Base-by-base conservation (phyloP, 2,797 vertebrate genomes). In the Bradypodion ventrale region DNA sequence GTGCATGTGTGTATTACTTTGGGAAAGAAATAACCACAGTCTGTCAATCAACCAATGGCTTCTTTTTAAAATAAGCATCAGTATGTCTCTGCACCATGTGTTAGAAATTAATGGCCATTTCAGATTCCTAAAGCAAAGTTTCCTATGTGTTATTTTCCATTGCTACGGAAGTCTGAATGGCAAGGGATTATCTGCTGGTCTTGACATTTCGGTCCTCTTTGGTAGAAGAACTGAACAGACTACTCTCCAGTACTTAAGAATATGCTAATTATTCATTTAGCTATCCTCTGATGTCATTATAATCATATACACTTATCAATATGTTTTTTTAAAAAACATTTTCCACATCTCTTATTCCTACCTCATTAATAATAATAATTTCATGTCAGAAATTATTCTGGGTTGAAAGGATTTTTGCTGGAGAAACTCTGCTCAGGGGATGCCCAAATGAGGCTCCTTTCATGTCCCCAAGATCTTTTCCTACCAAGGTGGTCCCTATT, bases 131-230 rank as follows among this genome's bases (percentile, higher is more conserved):
- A 77, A 78, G 79, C 78, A 29, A 78, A 80, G 72, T 80, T 80
- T 85, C 80, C 35, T 76, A 63, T 77, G 56, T 13, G 21, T 65
- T 80, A 35, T 63, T 80, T 80, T 63, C 82, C 86, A 83, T 49
- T 76, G 82, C 77, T 79, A 66, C 35, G 44, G 69, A 76, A 35
- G 15, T 65, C 66, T 84, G 65, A 77, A 42, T 46, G 62, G 56
- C 87, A 37, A 84, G 82, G 29, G 85, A 90, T 89, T 93, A 88
- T 32, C 87, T 78, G 40, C 76, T 86, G 89, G 62, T 80, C 40
- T 83, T 90, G 91, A 92, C 85, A 87, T 86, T 59, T 66, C 75
- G 85, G 37, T 27, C 0, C 73, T 32, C 21, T 79, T 77, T 80
- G 78, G 86, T 73, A 84, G 29, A 79, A 80, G 21, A 1, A 10